Conservation (phyloP, 2,888 invertebrate genomes). For the Lasioglossum figueresi region DNA sequence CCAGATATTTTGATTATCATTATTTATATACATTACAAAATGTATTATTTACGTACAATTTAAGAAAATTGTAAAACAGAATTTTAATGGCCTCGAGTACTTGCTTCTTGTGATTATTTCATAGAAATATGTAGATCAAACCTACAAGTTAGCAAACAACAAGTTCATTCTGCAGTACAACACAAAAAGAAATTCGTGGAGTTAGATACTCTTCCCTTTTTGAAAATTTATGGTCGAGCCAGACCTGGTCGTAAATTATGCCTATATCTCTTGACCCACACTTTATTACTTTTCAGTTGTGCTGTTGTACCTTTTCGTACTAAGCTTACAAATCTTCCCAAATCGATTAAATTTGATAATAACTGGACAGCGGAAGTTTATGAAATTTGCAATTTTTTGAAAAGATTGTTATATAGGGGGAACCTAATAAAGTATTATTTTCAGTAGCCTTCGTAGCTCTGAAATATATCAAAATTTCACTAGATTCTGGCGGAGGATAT, state of each 20-base stretch:
- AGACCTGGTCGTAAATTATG: not conserved
- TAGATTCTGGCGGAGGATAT: too few relatives aligned
- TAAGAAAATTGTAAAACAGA: too few relatives aligned
- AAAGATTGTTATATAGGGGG: too few relatives aligned
- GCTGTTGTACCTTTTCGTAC: not conserved
- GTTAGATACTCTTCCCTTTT: not conserved
- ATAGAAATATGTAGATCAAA: not conserved
- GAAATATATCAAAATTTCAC: too few relatives aligned
- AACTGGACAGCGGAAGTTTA: not conserved
- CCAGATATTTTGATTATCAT: too few relatives aligned
- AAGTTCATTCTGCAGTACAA: not conserved
- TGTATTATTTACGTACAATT: too few relatives aligned
- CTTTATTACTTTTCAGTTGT: not conserved
- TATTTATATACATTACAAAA: too few relatives aligned
- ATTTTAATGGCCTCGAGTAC: too few relatives aligned
- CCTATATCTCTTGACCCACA: not conserved
- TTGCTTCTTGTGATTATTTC: too few relatives aligned
- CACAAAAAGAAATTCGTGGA: not conserved
- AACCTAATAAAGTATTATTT: too few relatives aligned
- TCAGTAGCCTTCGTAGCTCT: too few relatives aligned
- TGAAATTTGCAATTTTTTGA: too few relatives aligned
- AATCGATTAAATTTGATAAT: not conserved
- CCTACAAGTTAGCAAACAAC: not conserved
- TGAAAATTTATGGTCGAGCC: not conserved
- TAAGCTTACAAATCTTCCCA: not conserved